These are phyloP conservation scores for Hyposoter didymator DNA, from an alignment of 2,888 invertebrate species.

Conservation along the genomic window DNA sequence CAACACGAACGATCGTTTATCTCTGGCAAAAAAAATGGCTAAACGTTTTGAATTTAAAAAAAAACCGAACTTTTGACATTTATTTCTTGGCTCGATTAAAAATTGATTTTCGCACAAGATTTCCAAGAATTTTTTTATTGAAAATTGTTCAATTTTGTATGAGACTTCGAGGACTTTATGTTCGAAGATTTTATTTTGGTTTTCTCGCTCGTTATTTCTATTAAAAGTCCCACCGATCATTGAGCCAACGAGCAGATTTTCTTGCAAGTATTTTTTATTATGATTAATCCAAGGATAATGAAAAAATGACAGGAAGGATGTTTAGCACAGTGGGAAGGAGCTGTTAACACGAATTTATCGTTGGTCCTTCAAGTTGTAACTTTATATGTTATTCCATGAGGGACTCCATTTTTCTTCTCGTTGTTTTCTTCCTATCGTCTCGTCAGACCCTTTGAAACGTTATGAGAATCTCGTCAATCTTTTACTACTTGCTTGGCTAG, in stretches of 20 bases:
- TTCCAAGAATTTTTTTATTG: no score
- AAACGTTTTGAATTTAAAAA: neutral
- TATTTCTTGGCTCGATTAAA: no score
- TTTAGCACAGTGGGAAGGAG: neutral
- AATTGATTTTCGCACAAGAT: no score
- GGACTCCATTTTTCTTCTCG: conserved; percentile 26
- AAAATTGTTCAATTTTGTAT: no score
- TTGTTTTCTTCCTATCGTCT: conserved; percentile 6
- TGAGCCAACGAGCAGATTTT: neutral
- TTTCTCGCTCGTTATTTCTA: neutral
- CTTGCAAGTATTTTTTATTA: conserved; percentile 4
- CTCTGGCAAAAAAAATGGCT: neutral
- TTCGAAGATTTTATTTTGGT: conserved; percentile 4
- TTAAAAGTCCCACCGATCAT: conserved; percentile 32
- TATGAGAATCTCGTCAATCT: conserved; percentile 39
- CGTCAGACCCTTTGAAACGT: conserved; percentile 38
- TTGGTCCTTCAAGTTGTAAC: conserved; percentile 23
- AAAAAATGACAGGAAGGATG: conserved; percentile 5
- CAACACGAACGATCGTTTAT: neutral
- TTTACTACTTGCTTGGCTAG: conserved; percentile 16
- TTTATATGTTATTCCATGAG: conserved; percentile 24
- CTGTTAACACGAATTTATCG: conserved; percentile 44
- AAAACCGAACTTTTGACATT: no score
- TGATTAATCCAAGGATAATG: conserved; percentile 7
- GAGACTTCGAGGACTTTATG: no score